These are phyloP conservation scores for Manacus vitellinus DNA, from an alignment of 2,113 vertebrate genomes.

Conservation along the genomic window DNA sequence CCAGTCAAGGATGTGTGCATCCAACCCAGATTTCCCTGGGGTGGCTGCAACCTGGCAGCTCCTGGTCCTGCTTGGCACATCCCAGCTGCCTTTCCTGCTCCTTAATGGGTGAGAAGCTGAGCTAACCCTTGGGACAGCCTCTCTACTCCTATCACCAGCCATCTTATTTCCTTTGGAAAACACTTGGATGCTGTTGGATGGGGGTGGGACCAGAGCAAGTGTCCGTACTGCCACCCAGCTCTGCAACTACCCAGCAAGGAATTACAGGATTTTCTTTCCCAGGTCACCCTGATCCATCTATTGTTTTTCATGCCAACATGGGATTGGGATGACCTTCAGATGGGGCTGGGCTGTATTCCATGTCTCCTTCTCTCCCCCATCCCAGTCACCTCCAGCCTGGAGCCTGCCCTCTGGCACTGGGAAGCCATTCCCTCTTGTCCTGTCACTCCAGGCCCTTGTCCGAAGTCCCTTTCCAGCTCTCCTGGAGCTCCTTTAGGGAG, in stretches of 20 bases:
- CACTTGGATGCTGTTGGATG: rapidly evolving
- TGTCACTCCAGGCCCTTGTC: background rate
- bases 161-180: background rate
- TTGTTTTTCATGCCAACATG: background rate
- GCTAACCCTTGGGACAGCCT: background rate
- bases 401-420: background rate
- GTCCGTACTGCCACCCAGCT: background rate
- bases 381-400: background rate
- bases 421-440: background rate
- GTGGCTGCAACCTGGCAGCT: background rate
- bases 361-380: background rate
- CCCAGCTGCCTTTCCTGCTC: background rate
- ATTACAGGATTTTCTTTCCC: background rate
- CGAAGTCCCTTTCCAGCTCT: background rate
- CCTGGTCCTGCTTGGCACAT: background rate
- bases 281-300: background rate
- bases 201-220: rapidly evolving
- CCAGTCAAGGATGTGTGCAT: rapidly evolving
- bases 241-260: rapidly evolving
- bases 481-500: background rate
- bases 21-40: background rate
- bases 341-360: rapidly evolving
- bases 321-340: background rate
- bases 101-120: rapidly evolving
- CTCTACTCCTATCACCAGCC: background rate